Base-by-base conservation (phyloP, 2,888 invertebrate species). In the Acleris holmiana region DNA sequence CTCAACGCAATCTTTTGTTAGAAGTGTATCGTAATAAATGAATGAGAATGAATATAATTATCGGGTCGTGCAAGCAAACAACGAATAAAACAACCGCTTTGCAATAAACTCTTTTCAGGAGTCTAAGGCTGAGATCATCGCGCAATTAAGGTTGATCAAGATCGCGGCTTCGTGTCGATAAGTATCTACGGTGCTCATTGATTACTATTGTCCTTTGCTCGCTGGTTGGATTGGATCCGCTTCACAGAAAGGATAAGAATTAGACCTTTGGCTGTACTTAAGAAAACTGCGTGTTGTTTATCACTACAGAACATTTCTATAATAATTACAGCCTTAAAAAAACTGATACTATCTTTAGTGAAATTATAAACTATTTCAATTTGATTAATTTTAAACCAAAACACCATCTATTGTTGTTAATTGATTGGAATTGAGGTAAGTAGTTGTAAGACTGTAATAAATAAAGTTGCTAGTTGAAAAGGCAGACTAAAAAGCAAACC, bases 121-220 rank as follows among this genome's bases (percentile, higher is more conserved):
- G 54, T 40, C 48, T 29, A 29, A 29, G 8, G 8, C 29, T 58
- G 63, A 65, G 59, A 65, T 65, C 65, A 65, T 55, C 54, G 25
- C 55, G 59, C 46, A 65, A 65, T 65, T 65, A 65, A 65, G 49
- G 49, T 50, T 50, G 65, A 65, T 65, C 59, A 46, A 55, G 65
- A 65, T 65, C 54, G n/a, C 17, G 48, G 60, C 49, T 81, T 82
- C 84, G 84, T 83, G 85, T 80, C 79, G 76, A 75, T 78, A 77
- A 76, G 73, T 56, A 61, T 65, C 67, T 70, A 68, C 75, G 76
- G 82, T 76, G 72, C 70, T 69, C 68, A 70, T 68, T 78, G 79
- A 80, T 84, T 81, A 74, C 74, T 69, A 79, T 78, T 80, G 77
- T 79, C 73, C 67, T 70, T 71, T 71, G 73, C 67, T 70, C 68